These are phyloP conservation scores for Entomobrya proxima DNA, from an alignment of 2,888 invertebrate species.

Conservation along the genomic window DNA sequence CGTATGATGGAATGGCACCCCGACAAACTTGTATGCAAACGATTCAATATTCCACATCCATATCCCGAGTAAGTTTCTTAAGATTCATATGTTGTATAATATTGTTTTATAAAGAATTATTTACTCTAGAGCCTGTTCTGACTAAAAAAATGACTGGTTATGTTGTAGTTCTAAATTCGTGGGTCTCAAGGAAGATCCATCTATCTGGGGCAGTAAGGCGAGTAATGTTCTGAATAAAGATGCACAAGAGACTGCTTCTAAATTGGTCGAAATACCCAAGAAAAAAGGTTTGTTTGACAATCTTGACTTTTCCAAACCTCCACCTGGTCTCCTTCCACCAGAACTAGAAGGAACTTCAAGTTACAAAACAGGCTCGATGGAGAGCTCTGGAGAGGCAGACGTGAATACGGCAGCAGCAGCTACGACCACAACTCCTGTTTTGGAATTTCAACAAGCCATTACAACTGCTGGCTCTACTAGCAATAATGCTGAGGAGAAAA, in stretches of 20 bases:
- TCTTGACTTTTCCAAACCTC: conserved; percentile 75
- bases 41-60: conserved; percentile 96
- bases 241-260: neutral
- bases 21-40: conserved; percentile 87
- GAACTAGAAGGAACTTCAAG: neutral
- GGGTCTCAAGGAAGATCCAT: conserved; percentile 61
- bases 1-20: conserved; percentile 88
- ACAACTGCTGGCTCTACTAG: neutral
- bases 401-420: neutral
- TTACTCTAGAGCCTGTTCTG: too few relatives aligned
- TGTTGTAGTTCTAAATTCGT: conserved; percentile 73
- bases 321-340: conserved; percentile 72
- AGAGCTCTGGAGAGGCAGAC: conserved; percentile 30
- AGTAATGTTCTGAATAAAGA: neutral
- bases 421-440: too few relatives aligned
- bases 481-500: conserved; percentile 15
- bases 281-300: conserved; percentile 74
- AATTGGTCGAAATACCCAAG: conserved; percentile 2
- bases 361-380: conserved; percentile 24
- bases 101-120: too few relatives aligned
- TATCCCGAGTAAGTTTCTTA: conserved; percentile 81
- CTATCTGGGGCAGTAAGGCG: neutral
- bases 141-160: too few relatives aligned
- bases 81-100: neutral
- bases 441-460: conserved; percentile 43